Base-by-base conservation (phyloP, 2,888 invertebrate species). In the Serrognathus titanus region DNA sequence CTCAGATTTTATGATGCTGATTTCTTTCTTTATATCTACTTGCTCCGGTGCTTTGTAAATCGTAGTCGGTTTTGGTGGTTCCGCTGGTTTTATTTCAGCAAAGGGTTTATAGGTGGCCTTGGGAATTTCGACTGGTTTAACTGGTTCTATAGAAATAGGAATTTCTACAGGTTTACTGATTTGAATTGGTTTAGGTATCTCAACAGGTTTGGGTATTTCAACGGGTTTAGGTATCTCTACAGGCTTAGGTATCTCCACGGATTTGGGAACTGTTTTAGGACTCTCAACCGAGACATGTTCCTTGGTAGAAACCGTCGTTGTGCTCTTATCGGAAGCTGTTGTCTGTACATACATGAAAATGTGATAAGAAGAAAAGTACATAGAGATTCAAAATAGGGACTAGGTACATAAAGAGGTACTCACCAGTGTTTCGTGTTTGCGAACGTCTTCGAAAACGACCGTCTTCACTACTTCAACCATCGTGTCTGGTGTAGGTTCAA, bases 381-480 rank as follows among this genome's bases (percentile, higher is more conserved):
- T 41, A 59, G 41, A 48, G 13, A 43, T 24, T 48, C 43, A 38
- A 46, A 8, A 50, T 12, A 13, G n/a, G 31, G 37, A 9, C n/a
- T 40, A 41, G 31, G 5, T 51, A 40, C 36, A 12, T n/a, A 31
- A 53, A 11, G 10, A 31, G 10, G 50, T 49, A 67, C 77, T 76
- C 71, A 79, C 79, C 74, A 78, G 63, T 49, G 77, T 76, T 71
- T 77, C 78, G 56, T 78, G 78, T 65, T 79, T 78, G 35, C 72
- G 69, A 1, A 79, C 71, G 62, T 83, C 83, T 71, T 86, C 86
- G 66, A 84, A 85, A 45, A 85, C 81, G 37, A 85, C 82, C 8
- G 85, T 86, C 74, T 85, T 86, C 38, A 86, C 84, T 47, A 85
- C 83, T 74, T 86, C 86, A 11, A 85, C 80, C 83, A 85, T 83